A percentile compares a stretch with the other conserved stretches of the same genome.
Conservation (phyloP, 2,113 vertebrate species). For the Tricholaema leucomelas region DNA sequence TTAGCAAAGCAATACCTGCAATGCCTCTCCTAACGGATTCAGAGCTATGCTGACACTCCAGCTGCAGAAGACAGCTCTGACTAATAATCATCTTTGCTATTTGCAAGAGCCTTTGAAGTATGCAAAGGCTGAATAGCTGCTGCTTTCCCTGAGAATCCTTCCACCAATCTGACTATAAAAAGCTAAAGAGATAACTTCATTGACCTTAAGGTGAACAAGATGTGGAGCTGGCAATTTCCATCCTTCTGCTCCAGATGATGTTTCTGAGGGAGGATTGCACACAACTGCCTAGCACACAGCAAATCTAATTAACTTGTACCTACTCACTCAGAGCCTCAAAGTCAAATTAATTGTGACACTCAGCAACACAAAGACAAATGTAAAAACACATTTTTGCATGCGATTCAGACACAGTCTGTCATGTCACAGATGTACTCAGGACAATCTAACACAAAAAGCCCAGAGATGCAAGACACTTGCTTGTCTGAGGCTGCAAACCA, state of each 20-base stretch:
- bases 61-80: background rate
- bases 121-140: background rate
- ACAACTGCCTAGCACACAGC: slow-evolving; percentile 14
- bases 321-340: slow-evolving; percentile 24
- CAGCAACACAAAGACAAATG: slow-evolving; percentile 50
- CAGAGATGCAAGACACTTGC: background rate
- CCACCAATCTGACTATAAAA: background rate
- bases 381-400: slow-evolving; percentile 34
- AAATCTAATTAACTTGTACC: slow-evolving; percentile 53
- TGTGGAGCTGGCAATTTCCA: slow-evolving; percentile 7
- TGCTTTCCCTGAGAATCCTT: background rate
- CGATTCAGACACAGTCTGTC: slow-evolving; percentile 39
- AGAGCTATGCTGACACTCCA: accelerated
- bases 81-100: background rate
- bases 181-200: slow-evolving; percentile 6
- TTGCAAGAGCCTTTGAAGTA: background rate
- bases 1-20: background rate
- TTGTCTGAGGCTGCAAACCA: background rate
- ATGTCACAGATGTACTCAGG: background rate
- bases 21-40: background rate
- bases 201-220: slow-evolving; percentile 45
- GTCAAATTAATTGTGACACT: slow-evolving; percentile 37
- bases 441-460: background rate
- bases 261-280: slow-evolving; percentile 33
- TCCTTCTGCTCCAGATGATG: background rate